Evolutionary conservation across 1,140 invertebrate species (phyloP), one percentile per base, ranked within the genome.

Genomic region (Scaptomyza montana): DNA sequence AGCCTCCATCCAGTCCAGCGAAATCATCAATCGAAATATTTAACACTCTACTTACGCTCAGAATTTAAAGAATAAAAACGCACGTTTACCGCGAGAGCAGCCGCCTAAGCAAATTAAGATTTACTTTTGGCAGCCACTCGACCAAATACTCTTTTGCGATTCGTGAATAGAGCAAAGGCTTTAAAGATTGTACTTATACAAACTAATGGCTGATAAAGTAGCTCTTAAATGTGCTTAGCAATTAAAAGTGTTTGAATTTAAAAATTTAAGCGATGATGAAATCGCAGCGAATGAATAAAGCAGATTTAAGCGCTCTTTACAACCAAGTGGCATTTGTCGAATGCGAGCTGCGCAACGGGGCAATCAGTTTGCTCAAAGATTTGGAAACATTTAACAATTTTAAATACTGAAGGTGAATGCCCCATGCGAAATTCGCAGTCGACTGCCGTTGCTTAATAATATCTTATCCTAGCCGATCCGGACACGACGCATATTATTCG

Each of bases 21-120:
- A 12, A n/a, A 5, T 13, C 55, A 39, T 28, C 25, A 2, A 13
- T 9, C 8, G 39, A 13, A 36, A 51, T 51, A 39, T 66, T 61
- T 10, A 67, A 50, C 82, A 86, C 82, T 86, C 82, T 86, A 86
- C 84, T 86, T 47, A 86, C 82, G 2, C 82, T 9, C 51, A 49
- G 16, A 13, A 10, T 45, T 54, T 36, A 3, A 36, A 57, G 33
- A 36, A 50, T 19, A 50, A 25, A 41, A 13, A 41, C n/a, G 13
- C 43, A 28, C n/a, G n/a, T 36, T 41, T 21, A 39, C 51, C 82
- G 78, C 82, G 82, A 8, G 72, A 82, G 62, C 65, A 41, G 60
- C 50, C 21, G 33, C 25, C 46, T 41, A 9, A 21, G 55, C 80
- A 70, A 28, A 41, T 5, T 39, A 53, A 49, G 36, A 13, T 71